Evolutionary conservation across 2,113 vertebrate species (phyloP), one percentile per base, ranked within the genome.

Genomic region (Corythornis cristatus): DNA sequence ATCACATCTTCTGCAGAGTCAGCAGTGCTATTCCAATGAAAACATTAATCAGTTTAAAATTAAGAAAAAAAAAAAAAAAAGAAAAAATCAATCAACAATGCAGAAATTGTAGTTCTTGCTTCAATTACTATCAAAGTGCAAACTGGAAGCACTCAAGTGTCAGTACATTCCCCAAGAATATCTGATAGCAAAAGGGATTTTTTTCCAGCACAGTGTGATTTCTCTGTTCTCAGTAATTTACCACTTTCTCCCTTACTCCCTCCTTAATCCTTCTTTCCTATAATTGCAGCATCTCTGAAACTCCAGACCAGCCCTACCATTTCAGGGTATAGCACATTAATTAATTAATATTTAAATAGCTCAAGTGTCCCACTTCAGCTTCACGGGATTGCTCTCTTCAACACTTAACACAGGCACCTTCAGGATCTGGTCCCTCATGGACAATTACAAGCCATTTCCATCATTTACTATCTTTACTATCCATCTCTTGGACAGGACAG

Each of bases 41-140:
- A 98, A 97, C 97, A 97, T 97, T 97, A 97, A 97, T 97, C 97
- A 98, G 88, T 96, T 96, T 94, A 95, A 97, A 97, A 96, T 96
- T 93, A 8, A 87, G 29, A 8, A 40, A 81, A 95, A 62, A 33
- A n/a, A 14, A 68, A 46, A 42, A 35, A 83, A 42, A 40, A 45
- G 53, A 43, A 83, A 66, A 50, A 83, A 97, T 96, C 93, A 97
- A 98, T 97, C 96, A 93, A 95, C 73, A 95, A 97, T 94, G 94
- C 50, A 95, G 70, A 57, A 97, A 91, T 83, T 95, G 85, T 75
- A 81, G 86, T 78, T 67, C 66, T 96, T 84, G 37, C 21, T 80
- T 80, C 92, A 94, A 88, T 75, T 91, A 91, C 67, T 93, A 96
- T 45, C 76, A 79, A 94, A 91, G 81, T 43, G 28, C 86, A 96